Base-by-base conservation (phyloP, 2,888 invertebrate species). In the Drosophila pseudotakahashii region DNA sequence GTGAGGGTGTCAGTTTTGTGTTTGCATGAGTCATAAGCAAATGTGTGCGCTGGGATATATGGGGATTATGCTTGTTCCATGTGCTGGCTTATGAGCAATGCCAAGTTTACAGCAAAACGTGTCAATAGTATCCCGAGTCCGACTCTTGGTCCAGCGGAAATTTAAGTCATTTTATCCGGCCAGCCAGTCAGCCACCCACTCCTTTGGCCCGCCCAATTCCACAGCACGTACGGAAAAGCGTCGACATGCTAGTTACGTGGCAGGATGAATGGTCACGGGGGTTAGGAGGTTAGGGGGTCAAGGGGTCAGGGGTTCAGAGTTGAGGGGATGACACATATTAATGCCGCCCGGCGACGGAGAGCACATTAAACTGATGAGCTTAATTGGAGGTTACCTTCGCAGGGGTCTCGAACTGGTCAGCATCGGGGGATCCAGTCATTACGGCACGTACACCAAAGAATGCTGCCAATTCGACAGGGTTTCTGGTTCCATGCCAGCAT, bases 341-440 rank as follows among this genome's bases (percentile, higher is more conserved):
- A 85, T 88, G 81, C 73, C 67, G 58, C 57, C 58, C 61, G 75
- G 77, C 75, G 85, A 81, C 82, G 70, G 74, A 73, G 79, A 78
- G 68, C 79, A 82, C 86, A 88, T 85, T 85, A 88, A 85, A 78
- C 88, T 88, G 85, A 85, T 88, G 88, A 88, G 88, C 85, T 85
- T 85, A 88, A 85, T 85, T 85, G 85, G 76, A 78, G 85, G 83
- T 85, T 85, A 86, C 81, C 79, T 78, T 73, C 77, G 72, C 68
- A 67, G 55, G 54, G 68, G 69, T 36, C 50, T 36, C 16, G 36
- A 23, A 23, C 57, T 58, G 67, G 73, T 55, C 73, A 48, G 54
- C 50, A 50, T 48, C 64, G 32, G 59, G 45, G 57, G 51, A 67
- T 53, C 55, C 73, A 55, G 54, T 73, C 76, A 73, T 74, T 78